Conservation (phyloP, 2,113 vertebrate genomes). For the human region GRCh38 chr12:115272501-115273000, state of each 20-base stretch:
- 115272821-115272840: background rate
- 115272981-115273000: background rate
- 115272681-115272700: background rate
- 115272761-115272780: too few relatives aligned
- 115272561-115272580: too few relatives aligned
- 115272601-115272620: background rate
- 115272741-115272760: too few relatives aligned
- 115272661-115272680: slow-evolving; percentile 1
- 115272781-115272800: background rate
- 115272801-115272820: background rate
- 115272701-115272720: background rate
- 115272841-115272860: background rate
- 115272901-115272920: background rate
- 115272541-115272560: too few relatives aligned
- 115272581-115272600: background rate
- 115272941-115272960: background rate
- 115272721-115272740: background rate
- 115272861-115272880: background rate
- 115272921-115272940: background rate
- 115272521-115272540: background rate
- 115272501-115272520: background rate
- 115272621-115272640: background rate
- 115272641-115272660: background rate
- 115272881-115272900: background rate
- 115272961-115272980: too few relatives aligned